phyloP scores from a whole-genome alignment of 2,888 invertebrate species.

The Apamea monoglypha region DNA sequence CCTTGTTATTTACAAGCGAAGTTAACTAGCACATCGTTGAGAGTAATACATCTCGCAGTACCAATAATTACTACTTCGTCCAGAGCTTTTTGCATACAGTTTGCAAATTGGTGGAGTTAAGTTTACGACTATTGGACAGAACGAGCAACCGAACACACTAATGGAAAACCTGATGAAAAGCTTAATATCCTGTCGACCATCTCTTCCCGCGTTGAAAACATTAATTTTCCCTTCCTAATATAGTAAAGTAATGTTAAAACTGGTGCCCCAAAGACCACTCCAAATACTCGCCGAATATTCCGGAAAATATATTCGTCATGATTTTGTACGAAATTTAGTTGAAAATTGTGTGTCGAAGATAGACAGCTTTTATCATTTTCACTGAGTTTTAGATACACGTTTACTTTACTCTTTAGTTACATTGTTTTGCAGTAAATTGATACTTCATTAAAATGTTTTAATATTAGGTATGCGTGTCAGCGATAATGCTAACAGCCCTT shows the following conservation, averaged over 20 bases:
- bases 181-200: slow-evolving; percentile 80
- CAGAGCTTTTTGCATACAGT: slow-evolving; percentile 66
- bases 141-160: slow-evolving; percentile 69
- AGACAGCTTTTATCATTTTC: slow-evolving; percentile 5
- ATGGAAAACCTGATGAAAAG: slow-evolving; percentile 81
- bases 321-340: slow-evolving; percentile 23
- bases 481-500: background rate
- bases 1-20: slow-evolving; percentile 35
- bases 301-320: slow-evolving; percentile 23
- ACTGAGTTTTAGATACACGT: background rate
- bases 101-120: slow-evolving; percentile 68
- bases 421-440: slow-evolving; percentile 1
- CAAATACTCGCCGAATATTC: slow-evolving; percentile 42
- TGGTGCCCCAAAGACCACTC: slow-evolving; percentile 56
- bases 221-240: slow-evolving; percentile 82
- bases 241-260: slow-evolving; percentile 62
- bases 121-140: slow-evolving; percentile 65
- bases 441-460: slow-evolving; percentile 24
- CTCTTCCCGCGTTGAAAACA: slow-evolving; percentile 79
- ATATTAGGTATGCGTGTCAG: background rate
- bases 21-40: slow-evolving; percentile 29
- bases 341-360: slow-evolving; percentile 11
- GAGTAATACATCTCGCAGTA: slow-evolving; percentile 48
- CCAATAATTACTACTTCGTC: slow-evolving; percentile 56
- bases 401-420: background rate